phyloP scores from a whole-genome alignment of 92 coral and sea anemone genomes.

The Porites lobata region DNA sequence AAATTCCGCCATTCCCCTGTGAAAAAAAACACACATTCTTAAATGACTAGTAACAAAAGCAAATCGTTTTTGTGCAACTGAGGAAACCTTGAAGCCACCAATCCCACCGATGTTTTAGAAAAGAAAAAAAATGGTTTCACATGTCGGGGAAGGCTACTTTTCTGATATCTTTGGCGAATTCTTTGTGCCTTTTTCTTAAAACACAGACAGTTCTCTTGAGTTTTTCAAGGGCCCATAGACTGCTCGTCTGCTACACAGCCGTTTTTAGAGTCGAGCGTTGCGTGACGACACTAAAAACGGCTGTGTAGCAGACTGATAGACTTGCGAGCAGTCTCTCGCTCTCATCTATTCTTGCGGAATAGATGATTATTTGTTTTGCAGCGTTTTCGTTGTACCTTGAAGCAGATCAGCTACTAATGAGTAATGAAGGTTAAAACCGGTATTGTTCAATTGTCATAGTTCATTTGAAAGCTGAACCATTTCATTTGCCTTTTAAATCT shows the following conservation, averaged over 20 bases:
- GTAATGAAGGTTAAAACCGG: neutral
- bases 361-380: neutral
- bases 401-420: neutral
- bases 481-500: constrained; percentile 25
- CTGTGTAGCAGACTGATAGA: too few relatives aligned
- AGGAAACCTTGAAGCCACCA: neutral
- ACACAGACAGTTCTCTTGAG: too few relatives aligned
- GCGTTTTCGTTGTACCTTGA: neutral
- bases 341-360: neutral
- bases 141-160: too few relatives aligned
- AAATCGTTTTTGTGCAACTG: neutral
- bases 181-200: too few relatives aligned
- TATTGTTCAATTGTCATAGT: neutral
- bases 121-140: too few relatives aligned
- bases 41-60: neutral
- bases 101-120: too few relatives aligned
- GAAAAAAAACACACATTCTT: neutral
- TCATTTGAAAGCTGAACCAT: constrained; percentile 4
- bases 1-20: constrained; percentile 73
- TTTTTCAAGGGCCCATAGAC: too few relatives aligned
- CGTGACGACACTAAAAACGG: too few relatives aligned
- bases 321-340: too few relatives aligned
- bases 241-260: too few relatives aligned
- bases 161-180: too few relatives aligned
- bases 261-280: too few relatives aligned